phyloP scores from a whole-genome alignment of 2,888 invertebrate species.

The Himalopsyche japonica region DNA sequence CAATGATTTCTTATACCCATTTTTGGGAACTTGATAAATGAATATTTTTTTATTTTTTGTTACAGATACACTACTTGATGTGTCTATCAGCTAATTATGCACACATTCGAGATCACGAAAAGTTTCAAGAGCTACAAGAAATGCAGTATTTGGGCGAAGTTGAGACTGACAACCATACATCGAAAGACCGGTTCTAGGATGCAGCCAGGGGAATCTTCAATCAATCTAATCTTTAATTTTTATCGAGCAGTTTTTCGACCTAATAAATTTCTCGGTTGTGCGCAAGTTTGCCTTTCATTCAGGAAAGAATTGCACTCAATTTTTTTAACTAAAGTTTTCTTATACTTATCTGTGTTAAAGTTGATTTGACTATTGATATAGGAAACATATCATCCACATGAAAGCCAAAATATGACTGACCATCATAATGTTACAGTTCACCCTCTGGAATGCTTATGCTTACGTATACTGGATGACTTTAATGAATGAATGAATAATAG shows the following conservation, averaged over 20 bases:
- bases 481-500: background rate
- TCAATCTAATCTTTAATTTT: background rate
- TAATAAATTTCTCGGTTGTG: background rate
- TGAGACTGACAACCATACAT: constrained; percentile 72
- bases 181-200: constrained; percentile 89
- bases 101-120: constrained; percentile 92
- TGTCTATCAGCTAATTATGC: constrained; percentile 94
- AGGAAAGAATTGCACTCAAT: background rate
- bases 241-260: background rate
- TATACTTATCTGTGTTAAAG: background rate
- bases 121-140: constrained; percentile 90
- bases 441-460: too few relatives aligned
- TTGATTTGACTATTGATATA: background rate
- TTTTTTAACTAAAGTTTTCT: background rate
- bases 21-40: background rate
- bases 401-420: background rate
- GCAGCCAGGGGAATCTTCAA: constrained; percentile 34
- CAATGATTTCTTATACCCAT: too few relatives aligned
- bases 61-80: constrained; percentile 84
- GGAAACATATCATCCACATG: background rate
- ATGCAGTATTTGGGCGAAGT: constrained; percentile 81
- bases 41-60: background rate
- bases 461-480: too few relatives aligned
- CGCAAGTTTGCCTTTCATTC: background rate
- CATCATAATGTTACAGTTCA: too few relatives aligned